Percentiles rank a stretch among this genome's conserved stretches.
Conservation (phyloP, 2,888 invertebrate species). For the Drosophila kanekoi region DNA sequence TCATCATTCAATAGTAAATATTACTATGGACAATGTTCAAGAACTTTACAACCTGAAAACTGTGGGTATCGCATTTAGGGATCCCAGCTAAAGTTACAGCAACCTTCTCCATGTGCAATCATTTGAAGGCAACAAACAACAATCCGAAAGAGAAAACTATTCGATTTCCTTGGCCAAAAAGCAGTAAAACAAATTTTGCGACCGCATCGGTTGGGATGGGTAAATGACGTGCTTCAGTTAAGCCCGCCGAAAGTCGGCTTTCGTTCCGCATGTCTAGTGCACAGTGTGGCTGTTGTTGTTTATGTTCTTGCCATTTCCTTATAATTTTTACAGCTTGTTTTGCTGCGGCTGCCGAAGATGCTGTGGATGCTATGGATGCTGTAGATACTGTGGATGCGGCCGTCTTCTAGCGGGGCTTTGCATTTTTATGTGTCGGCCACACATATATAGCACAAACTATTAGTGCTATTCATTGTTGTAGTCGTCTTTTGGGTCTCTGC, state of each 20-base stretch:
- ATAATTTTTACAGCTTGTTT: slow-evolving; percentile 78
- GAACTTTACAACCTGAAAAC: too few relatives aligned
- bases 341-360: slow-evolving; percentile 46
- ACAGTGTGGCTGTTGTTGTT: slow-evolving; percentile 44
- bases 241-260: slow-evolving; percentile 41
- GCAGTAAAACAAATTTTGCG: slow-evolving; percentile 8
- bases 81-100: neutral
- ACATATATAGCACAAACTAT: slow-evolving; percentile 54
- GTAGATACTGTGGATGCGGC: slow-evolving; percentile 18
- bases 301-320: slow-evolving; percentile 67
- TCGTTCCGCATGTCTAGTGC: slow-evolving; percentile 38
- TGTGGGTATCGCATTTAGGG: too few relatives aligned
- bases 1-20: too few relatives aligned
- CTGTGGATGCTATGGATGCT: slow-evolving; percentile 24
- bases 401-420: slow-evolving; percentile 14
- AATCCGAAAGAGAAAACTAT: neutral
- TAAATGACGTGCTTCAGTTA: slow-evolving; percentile 57
- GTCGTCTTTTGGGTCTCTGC: slow-evolving; percentile 50
- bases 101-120: neutral
- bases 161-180: slow-evolving; percentile 2
- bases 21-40: too few relatives aligned
- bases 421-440: slow-evolving; percentile 50
- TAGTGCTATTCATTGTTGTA: slow-evolving; percentile 69
- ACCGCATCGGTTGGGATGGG: slow-evolving; percentile 28
- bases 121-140: neutral